Evolutionary conservation across 1,140 invertebrate genomes (phyloP), one percentile per base, ranked within the genome.

Genomic region (Nasonia giraulti): DNA sequence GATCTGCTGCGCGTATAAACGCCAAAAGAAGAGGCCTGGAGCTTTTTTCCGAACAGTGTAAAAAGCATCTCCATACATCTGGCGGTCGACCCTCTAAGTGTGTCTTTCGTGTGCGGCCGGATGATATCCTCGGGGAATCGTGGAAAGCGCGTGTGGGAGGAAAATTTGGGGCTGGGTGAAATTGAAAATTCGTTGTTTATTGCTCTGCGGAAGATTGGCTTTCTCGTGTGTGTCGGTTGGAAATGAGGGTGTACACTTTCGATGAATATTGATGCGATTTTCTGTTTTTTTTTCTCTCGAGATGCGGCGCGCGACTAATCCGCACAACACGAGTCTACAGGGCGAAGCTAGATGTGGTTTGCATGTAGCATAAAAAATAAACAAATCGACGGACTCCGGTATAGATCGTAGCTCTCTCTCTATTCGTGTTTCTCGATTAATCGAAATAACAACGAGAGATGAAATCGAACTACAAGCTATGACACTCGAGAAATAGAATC

Each of bases 131-230:
- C 10, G 27, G 81, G 81, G 81, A 83, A 82, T 82, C 47, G 17
- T 12, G 66, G 68, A 75, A 82, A 62, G 55, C 14, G 40, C 20
- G 20, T 82, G 14, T 82, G 14, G 69, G 55, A 76, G 80, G 37
- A 68, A 82, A 83, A 83, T 83, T 76, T 12, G 33, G 40, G 75
- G 10, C 62, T 20, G 62, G 12, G 23, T 11, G 31, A 66, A 74
- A 82, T 80, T 80, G 78, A 69, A 68, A 80, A 80, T 80, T 80
- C 20, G 10, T 80, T 80, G 78, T 80, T 44, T 80, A 80, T 80
- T 37, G 62, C 62, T 10, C n/a, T 14, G 4, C 12, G 27, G 50
- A 20, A 78, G 17, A 78, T 78, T 78, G 55, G 47, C 27, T 78
- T 76, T 47, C 40, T 44, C 40, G 40, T 44, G 40, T 8, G 37